Conservation (phyloP, 92 coral and sea anemone genomes). For the Micromussa lordhowensis region DNA sequence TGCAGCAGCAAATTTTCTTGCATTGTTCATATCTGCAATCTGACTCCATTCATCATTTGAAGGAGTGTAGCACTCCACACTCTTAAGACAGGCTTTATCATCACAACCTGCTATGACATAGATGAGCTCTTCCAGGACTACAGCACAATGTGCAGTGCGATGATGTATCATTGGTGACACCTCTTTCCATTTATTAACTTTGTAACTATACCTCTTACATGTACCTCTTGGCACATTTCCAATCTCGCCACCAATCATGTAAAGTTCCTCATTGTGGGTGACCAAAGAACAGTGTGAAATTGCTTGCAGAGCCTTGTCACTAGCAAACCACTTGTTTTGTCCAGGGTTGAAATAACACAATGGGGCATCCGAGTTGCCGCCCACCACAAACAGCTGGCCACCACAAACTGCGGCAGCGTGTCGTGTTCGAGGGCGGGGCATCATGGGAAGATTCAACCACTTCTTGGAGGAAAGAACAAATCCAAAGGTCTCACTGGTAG, state of each 20-base stretch:
- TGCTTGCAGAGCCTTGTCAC: too few species aligned
- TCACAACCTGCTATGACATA: neutral
- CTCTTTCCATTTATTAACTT: constrained; percentile 30
- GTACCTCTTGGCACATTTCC: neutral
- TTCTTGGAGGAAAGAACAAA: neutral
- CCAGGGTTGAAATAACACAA: neutral
- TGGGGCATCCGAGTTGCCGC: constrained; percentile 5
- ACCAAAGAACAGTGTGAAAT: neutral
- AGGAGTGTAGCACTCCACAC: constrained; percentile 6
- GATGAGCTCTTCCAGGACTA: constrained; percentile 14
- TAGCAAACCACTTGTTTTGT: neutral
- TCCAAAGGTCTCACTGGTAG: neutral
- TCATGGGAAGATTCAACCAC: neutral
- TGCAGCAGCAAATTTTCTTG: constrained; percentile 44
- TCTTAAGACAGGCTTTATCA: neutral
- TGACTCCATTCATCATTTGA: constrained; percentile 32
- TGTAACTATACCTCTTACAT: constrained; percentile 5
- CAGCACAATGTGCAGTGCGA: constrained; percentile 62
- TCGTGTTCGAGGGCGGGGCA: constrained; percentile 31
- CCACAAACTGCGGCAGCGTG: constrained; percentile 51
- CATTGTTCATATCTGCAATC: constrained; percentile 37
- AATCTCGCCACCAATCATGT: constrained; percentile 41
- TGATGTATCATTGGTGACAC: constrained; percentile 40
- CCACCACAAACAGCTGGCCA: constrained; percentile 40
- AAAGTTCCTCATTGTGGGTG: constrained; percentile 26